Percentiles rank a stretch among this genome's conserved stretches.
phyloP scores from a whole-genome alignment of 2,888 invertebrate genomes.

The Artemia sinica region DNA sequence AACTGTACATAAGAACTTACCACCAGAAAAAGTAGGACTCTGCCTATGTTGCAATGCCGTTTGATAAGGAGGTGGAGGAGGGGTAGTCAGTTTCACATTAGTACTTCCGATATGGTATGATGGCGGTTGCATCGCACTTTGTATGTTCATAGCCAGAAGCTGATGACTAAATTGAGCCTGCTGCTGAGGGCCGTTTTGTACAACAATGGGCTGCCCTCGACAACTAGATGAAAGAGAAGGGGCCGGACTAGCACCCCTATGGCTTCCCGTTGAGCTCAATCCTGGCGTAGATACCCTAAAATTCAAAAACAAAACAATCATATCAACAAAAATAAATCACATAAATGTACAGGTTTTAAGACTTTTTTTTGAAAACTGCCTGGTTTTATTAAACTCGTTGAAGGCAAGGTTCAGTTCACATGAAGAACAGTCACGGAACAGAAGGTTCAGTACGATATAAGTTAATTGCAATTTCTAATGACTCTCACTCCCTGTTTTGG shows the following conservation, averaged over 20 bases:
- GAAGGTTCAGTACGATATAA: too few relatives aligned
- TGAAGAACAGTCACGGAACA: too few relatives aligned
- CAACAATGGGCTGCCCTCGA: conserved; percentile 54
- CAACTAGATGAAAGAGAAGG: conserved; percentile 42
- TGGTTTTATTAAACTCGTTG: too few relatives aligned
- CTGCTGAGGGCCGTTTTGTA: conserved; percentile 58
- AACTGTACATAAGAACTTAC: conserved; percentile 19
- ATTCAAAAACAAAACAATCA: too few relatives aligned
- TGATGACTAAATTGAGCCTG: conserved; percentile 74
- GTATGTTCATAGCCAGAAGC: conserved; percentile 62
- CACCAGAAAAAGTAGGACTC: conserved; percentile 23
- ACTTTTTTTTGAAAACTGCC: too few relatives aligned
- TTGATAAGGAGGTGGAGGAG: conserved; percentile 41
- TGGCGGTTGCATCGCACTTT: conserved; percentile 47
- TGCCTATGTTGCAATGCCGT: conserved; percentile 20
- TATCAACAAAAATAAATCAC: too few relatives aligned
- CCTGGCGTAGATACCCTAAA: conserved; percentile 35
- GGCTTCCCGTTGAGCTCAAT: conserved; percentile 39
- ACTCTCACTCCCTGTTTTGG: too few relatives aligned
- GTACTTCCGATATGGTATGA: conserved; percentile 38
- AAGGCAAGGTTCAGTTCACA: too few relatives aligned
- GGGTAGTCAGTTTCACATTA: conserved; percentile 29
- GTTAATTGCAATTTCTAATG: too few relatives aligned
- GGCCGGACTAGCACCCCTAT: conserved; percentile 33
- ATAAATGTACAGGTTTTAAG: too few relatives aligned